Base-by-base conservation (phyloP, 2,113 vertebrate genomes). In the Myrmecobius fasciatus region DNA sequence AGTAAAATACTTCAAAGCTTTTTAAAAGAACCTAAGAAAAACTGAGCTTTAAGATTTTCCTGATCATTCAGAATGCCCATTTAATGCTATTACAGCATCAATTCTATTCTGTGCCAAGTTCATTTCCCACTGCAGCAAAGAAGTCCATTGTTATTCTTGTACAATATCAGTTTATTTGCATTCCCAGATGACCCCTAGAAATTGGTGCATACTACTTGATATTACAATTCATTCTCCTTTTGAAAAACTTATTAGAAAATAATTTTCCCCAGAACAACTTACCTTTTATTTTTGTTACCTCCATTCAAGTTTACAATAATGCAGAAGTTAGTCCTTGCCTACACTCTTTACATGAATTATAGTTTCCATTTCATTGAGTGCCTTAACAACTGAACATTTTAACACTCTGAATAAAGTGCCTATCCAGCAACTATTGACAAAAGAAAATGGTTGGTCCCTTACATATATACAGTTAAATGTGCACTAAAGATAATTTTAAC, bases 271-370 rank as follows among this genome's bases (percentile, higher is more conserved):
- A n/a, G 67, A 91, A 53, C 96, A 95, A 67, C n/a, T 14, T 3
- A 52, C 11, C 43, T 52, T 53, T 96, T 96, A 75, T 94, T 96
- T 94, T 89, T 91, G 60, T 92, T 93, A 48, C 1, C 47, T 97
- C 91, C 48, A 96, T 28, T 56, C 48, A 96, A 94, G 54, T 96
- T 97, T 97, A 52, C 20, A 52, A 94, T 83, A 83, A 75, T 7
- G 93, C 46, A 96, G 26, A 95, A 93, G 93, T 48, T 96, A 95
- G 97, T 95, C 93, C 43, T 91, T 91, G 92, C 25, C 48, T 28
- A 96, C 54, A 97, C 93, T 97, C 8, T 97, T 94, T 93, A 91
- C n/a, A 91, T 90, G 25, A 92, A 36, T 48, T 3, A 92, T n/a
- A 91, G 36, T 91, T 95, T 91, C 25, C 96, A 28, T 75, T 94